Base-by-base conservation (phyloP, 2,888 invertebrate genomes). In the Phragmatobia fuliginosa region DNA sequence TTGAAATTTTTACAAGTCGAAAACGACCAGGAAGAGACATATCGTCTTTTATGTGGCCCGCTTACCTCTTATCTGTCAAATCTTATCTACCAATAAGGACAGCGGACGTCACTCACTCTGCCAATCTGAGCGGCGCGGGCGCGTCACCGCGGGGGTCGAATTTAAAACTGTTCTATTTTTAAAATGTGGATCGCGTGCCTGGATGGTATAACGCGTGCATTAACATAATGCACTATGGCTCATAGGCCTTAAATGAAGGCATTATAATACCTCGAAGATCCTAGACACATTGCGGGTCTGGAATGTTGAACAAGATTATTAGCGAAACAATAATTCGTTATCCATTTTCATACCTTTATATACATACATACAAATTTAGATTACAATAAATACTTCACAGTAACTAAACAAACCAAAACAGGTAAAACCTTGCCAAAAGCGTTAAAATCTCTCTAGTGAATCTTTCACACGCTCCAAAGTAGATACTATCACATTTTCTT, bases 71-170 rank as follows among this genome's bases (percentile, higher is more conserved):
- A 94, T 94, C 94, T 88, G 91, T 92, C 91, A 91, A 89, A 94
- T 95, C 94, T 94, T 92, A 94, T 95, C 94, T 91, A 90, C 93
- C 94, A 92, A 93, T 94, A 93, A 91, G 94, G 94, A 94, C 93
- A 89, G 94, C 90, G 88, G 85, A 93, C 94, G 95, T 95, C 94
- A 94, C 93, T 94, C 95, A 92, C 87, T 90, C 91, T 92, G 94
- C 93, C 93, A 92, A 94, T 94, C 93, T 88, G 90, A 89, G 86
- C 83, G 84, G 85, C 78, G 90, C 92, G 87, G 87, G 90, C 90
- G 87, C 88, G 79, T 86, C 94, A 78, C 94, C 85, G 90, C 94
- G 91, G 94, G 94, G 92, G 94, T 91, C 88, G 87, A 90, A 88
- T 90, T 90, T 89, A 84, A 90, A 92, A 91, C 86, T 88, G 88